phyloP scores from a whole-genome alignment of 2,113 vertebrate genomes.

The Brachyhypopomus occidentalis region DNA sequence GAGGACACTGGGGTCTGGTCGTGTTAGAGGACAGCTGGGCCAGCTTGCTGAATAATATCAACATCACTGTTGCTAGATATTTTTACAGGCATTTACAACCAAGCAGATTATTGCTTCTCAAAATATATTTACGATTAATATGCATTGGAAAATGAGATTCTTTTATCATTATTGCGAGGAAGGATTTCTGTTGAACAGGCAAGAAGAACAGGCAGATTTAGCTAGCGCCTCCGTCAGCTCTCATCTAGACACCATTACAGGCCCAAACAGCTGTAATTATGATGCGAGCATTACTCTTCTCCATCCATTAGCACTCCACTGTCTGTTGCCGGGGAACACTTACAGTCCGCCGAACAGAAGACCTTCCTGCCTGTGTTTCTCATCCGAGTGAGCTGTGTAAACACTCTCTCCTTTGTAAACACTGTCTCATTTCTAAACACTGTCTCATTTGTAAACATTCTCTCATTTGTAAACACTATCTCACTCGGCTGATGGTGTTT shows the following conservation, averaged over 20 bases:
- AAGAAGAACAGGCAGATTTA: conserved; percentile 51
- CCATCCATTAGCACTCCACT: conserved; percentile 47
- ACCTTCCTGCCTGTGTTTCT: conserved; percentile 51
- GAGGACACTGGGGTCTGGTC: not conserved
- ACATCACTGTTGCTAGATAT: conserved; percentile 25
- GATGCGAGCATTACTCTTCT: conserved; percentile 46
- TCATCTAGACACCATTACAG: conserved; percentile 47
- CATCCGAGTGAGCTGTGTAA: conserved; percentile 52
- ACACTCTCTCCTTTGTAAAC: conserved; percentile 55
- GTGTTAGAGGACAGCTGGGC: conserved; percentile 20
- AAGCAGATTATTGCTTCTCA: conserved; percentile 39
- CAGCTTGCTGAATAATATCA: conserved; percentile 32
- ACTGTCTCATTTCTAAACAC: too few relatives aligned
- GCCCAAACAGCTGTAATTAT: conserved; percentile 54
- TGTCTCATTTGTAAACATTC: too few relatives aligned
- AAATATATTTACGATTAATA: conserved; percentile 51
- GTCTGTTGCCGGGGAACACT: conserved; percentile 53
- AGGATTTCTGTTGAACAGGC: conserved; percentile 52
- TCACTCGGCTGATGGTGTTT: conserved; percentile 59
- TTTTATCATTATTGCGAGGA: conserved; percentile 24
- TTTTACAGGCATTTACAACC: conserved; percentile 39
- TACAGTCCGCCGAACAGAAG: conserved; percentile 45
- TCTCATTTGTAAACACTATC: conserved; percentile 20
- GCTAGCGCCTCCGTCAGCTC: conserved; percentile 45
- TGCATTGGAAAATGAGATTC: conserved; percentile 41